Evolutionary conservation across 2,888 invertebrate species (phyloP), one percentile per base, ranked within the genome.

Genomic region (Lasioglossum oenotherae): DNA sequence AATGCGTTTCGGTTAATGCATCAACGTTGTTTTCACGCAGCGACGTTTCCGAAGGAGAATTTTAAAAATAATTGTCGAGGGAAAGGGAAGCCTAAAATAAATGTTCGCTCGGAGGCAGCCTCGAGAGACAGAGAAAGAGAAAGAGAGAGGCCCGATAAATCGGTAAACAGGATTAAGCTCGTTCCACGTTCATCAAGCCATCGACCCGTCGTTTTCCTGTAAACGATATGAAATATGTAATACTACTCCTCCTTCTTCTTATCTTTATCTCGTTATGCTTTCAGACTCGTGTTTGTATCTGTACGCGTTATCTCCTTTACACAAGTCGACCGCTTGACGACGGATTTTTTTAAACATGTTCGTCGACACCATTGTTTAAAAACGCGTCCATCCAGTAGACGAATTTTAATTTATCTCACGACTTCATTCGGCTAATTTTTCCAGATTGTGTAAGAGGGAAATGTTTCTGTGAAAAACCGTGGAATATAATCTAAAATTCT

Each of bases 141-240:
- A 19, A 49, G 16, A 31, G 75, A 72, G 57, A 67, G 69, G 57
- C 60, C 78, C 19, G 86, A 80, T 80, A 82, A 85, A 82, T 80
- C 71, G 74, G 78, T 87, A 85, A 82, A 82, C 79, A 80, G 64
- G 85, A 82, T 81, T 86, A 78, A 64, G 67, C 46, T 60, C 41
- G 57, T 53, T 85, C 77, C 81, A 86, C 81, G 77, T 80, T 80
- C 23, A 78, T 10, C 74, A 38, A 82, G 82, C 60, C 86, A 85
- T 82, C 79, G 86, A 86, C 86, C 86, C 69, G 31, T 6, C 79
- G 53, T 27, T 67, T 69, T 72, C 49, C 74, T 35, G 53, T n/a
- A 71, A 69, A 81, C 57, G 75, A 72, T 71, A 57, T n/a, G 67
- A 73, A 76, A 57, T 46, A 67, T 81, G 53, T 75, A 75, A 72